phyloP scores from a whole-genome alignment of 2,888 invertebrate genomes.

The Eremobia ochroleuca region DNA sequence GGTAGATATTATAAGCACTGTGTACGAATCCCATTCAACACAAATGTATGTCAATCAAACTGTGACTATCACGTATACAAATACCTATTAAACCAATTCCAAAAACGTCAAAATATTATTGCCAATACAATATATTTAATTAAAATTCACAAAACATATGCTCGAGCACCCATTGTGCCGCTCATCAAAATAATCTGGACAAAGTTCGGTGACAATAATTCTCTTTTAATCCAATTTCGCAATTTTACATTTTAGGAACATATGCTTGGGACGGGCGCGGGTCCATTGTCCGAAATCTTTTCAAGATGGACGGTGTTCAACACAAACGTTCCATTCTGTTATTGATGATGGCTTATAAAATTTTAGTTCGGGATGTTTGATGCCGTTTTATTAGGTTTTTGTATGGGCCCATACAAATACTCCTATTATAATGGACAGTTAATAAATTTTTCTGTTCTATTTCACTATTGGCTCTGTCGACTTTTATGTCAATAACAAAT shows the following conservation, averaged over 20 bases:
- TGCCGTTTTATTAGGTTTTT: conserved; percentile 82
- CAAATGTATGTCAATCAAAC: conserved; percentile 20
- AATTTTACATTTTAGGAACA: conserved; percentile 81
- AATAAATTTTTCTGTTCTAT: conserved; percentile 69
- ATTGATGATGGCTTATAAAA: conserved; percentile 86
- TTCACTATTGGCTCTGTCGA: conserved; percentile 66
- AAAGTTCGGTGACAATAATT: conserved; percentile 78
- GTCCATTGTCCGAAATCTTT: conserved; percentile 82
- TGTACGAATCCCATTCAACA: not conserved
- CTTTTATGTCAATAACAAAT: conserved; percentile 70
- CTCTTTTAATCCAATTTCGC: conserved; percentile 87
- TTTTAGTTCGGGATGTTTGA: conserved; percentile 77
- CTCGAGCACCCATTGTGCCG: conserved; percentile 75
- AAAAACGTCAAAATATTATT: conserved; percentile 81
- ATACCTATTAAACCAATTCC: conserved; percentile 39
- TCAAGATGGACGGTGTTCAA: conserved; percentile 78
- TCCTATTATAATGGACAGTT: conserved; percentile 71
- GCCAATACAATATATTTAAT: conserved; percentile 78
- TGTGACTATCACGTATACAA: not conserved
- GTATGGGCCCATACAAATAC: conserved; percentile 73
- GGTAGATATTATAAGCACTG: no score
- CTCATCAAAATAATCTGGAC: conserved; percentile 81
- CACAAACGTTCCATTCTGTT: conserved; percentile 79
- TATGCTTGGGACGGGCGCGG: conserved; percentile 81
- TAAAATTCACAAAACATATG: conserved; percentile 78